Percentiles rank a stretch among this genome's conserved stretches.
Evolutionary conservation across 2,113 vertebrate species (phyloP).

Genomic region (Marmota monax): DNA sequence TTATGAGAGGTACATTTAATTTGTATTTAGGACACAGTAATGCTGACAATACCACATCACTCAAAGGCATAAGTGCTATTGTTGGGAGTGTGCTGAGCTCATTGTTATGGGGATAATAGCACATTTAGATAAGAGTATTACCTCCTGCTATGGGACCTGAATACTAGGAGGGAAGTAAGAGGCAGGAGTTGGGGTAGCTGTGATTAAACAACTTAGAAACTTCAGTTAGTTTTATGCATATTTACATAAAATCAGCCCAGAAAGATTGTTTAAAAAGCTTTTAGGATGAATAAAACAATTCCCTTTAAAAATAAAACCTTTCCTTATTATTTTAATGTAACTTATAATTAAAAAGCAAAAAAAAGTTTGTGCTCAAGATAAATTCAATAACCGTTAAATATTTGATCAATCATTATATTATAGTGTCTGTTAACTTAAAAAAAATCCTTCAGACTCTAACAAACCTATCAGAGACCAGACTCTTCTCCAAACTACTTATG

Average conservation of each 20-base stretch:
- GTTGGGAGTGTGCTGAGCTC: neutral
- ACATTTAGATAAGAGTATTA: slow-evolving; percentile 19
- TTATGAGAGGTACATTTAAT: neutral
- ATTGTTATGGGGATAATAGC: slow-evolving; percentile 10
- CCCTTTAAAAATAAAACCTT: neutral
- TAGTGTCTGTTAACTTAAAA: neutral
- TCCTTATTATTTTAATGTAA: neutral
- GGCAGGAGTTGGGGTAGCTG: neutral
- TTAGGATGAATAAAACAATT: neutral
- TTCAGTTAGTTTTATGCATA: neutral
- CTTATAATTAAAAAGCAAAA: neutral
- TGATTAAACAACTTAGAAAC: neutral
- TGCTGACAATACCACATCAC: neutral
- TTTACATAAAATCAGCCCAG: neutral
- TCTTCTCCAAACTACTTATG: neutral
- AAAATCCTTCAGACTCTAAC: neutral
- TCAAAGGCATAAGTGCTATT: neutral
- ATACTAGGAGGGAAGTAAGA: neutral
- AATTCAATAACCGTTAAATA: neutral
- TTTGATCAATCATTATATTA: neutral
- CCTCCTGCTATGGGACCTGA: neutral
- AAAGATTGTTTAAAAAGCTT: neutral
- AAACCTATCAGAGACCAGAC: neutral
- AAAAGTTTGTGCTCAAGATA: neutral
- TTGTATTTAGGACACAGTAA: neutral